Conservation (phyloP, 2,888 invertebrate species). For the Zhengitettix transpicula region DNA sequence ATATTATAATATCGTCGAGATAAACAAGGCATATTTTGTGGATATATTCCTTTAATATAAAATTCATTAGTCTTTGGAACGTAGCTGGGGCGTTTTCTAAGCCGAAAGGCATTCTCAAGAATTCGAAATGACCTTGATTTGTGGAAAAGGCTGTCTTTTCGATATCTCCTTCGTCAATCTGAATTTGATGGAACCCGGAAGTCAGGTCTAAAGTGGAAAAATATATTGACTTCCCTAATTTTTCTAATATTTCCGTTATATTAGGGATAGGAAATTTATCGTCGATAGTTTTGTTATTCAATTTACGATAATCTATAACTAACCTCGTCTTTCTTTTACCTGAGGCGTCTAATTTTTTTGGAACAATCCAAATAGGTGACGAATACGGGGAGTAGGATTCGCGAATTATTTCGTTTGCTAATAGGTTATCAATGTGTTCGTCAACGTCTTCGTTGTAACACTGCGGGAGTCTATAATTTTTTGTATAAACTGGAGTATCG, state of each 20-base stretch:
- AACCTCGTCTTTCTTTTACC: background rate
- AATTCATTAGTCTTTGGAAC: background rate
- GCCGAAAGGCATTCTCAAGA: background rate
- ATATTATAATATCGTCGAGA: background rate
- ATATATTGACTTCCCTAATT: background rate
- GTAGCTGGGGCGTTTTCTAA: background rate
- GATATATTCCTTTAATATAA: background rate
- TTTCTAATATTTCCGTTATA: background rate
- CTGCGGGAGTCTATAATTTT: no score
- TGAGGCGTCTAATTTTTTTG: background rate
- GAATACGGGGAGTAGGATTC: no score
- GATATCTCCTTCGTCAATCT: background rate
- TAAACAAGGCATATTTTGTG: background rate
- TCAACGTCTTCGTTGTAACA: no score
- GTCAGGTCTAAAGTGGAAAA: background rate
- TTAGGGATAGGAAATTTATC: background rate
- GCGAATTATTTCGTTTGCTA: no score
- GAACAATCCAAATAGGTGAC: background rate
- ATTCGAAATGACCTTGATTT: background rate
- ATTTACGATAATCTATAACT: background rate
- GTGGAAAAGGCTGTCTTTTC: background rate
- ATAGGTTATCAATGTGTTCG: no score
- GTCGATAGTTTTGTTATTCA: background rate
- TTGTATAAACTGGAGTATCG: no score
- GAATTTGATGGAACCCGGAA: background rate